Percentiles rank a stretch among this genome's conserved stretches.
phyloP scores from a whole-genome alignment of 2,113 vertebrate genomes.

The Psephotus haematonotus region DNA sequence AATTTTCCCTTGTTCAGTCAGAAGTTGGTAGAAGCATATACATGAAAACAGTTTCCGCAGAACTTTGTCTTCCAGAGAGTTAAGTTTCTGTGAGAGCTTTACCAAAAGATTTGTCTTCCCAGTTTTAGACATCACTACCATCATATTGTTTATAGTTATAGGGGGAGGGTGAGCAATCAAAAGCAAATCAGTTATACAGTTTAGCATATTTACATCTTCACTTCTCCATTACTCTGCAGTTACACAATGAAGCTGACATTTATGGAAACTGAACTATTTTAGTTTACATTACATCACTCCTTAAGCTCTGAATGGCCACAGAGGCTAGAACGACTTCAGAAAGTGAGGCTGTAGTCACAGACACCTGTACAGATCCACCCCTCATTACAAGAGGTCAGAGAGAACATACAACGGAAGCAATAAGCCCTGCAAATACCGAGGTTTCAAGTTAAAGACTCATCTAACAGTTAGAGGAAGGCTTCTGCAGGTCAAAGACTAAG shows the following conservation, averaged over 20 bases:
- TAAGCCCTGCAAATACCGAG: background rate
- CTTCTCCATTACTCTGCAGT: background rate
- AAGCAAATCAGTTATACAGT: background rate
- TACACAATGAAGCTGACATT: background rate
- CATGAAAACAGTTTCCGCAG: background rate
- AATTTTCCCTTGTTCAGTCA: background rate
- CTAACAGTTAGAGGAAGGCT: background rate
- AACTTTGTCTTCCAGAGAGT: background rate
- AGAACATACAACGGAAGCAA: background rate
- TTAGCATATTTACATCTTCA: background rate
- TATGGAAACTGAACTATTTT: background rate
- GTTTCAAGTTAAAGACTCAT: background rate
- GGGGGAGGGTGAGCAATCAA: fast-evolving
- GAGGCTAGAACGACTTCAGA: too few species aligned
- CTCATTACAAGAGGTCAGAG: background rate
- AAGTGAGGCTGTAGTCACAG: too few species aligned
- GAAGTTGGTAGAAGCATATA: background rate
- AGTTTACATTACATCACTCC: too few species aligned
- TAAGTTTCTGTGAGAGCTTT: background rate
- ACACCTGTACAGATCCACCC: background rate
- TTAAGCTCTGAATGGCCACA: too few species aligned
- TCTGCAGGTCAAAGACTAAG: background rate
- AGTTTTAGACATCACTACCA: background rate
- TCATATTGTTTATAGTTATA: fast-evolving
- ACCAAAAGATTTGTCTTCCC: background rate